These are phyloP conservation scores for Neomorphus geoffroyi DNA, from an alignment of 2,797 vertebrate species.

Conservation along the genomic window DNA sequence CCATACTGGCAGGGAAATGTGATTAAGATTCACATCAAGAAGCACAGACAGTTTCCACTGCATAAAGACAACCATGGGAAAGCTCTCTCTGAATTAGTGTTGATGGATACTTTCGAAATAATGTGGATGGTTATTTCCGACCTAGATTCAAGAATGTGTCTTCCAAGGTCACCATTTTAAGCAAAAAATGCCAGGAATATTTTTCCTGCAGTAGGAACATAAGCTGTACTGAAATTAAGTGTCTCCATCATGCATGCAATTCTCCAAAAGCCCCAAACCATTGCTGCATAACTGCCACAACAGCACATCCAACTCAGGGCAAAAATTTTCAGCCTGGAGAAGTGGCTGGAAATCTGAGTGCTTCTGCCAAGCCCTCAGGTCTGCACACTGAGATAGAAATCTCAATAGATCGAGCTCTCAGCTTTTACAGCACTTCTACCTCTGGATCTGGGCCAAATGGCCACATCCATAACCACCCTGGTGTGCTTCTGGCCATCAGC, in stretches of 20 bases:
- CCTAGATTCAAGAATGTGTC: not conserved
- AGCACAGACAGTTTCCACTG: slow-evolving; percentile 14
- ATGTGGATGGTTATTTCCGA: not conserved
- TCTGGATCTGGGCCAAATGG: not conserved
- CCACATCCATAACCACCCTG: not conserved
- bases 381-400: not conserved
- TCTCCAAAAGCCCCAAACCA: not conserved
- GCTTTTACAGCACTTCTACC: not conserved
- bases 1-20: slow-evolving; percentile 12
- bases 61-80: slow-evolving; percentile 27
- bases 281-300: not conserved
- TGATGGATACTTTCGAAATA: not conserved
- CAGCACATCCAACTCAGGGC: not conserved
- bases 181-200: not conserved
- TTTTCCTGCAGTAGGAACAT: not conserved
- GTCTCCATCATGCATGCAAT: not conserved
- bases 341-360: not conserved
- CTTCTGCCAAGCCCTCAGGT: not conserved
- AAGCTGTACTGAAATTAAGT: not conserved
- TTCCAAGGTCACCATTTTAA: not conserved
- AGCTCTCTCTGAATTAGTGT: not conserved
- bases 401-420: accelerated
- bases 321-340: not conserved
- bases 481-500: not conserved
- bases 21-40: slow-evolving; percentile 56